A percentile compares a stretch with the other conserved stretches of the same genome.
Conservation (phyloP, 1,140 invertebrate species). For the Pseudomyrmex dendroicus region DNA sequence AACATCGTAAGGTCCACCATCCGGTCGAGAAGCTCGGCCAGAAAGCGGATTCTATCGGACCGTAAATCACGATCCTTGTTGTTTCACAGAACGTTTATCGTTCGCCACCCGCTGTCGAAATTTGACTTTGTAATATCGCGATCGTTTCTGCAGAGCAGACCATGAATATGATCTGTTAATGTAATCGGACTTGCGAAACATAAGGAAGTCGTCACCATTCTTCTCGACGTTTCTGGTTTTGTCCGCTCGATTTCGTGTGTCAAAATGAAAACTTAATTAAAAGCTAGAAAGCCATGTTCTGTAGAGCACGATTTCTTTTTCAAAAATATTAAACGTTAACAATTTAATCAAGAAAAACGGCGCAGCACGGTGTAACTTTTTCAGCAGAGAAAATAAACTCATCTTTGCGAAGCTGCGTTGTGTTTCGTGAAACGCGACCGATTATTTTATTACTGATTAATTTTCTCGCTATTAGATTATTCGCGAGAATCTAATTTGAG, state of each 20-base stretch:
- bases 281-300: background rate
- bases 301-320: background rate
- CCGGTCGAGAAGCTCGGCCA: background rate
- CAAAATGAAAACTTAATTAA: background rate
- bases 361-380: background rate
- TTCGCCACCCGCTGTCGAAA: background rate
- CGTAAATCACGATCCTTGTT: slow-evolving; percentile 11
- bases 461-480: slow-evolving; percentile 23
- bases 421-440: background rate
- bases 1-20: background rate
- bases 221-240: background rate
- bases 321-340: slow-evolving; percentile 10
- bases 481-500: background rate
- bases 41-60: background rate
- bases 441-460: background rate
- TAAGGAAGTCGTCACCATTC: background rate
- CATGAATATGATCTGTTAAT: slow-evolving; percentile 22
- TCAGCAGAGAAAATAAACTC: background rate
- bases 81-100: slow-evolving; percentile 17
- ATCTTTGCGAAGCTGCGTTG: background rate
- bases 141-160: slow-evolving; percentile 7
- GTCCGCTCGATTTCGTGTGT: background rate
- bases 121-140: slow-evolving; percentile 36
- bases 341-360: background rate
- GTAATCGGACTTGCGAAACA: background rate